These are phyloP conservation scores for Hemichromis elongatus DNA, from an alignment of 2,113 vertebrate genomes.

Conservation along the genomic window DNA sequence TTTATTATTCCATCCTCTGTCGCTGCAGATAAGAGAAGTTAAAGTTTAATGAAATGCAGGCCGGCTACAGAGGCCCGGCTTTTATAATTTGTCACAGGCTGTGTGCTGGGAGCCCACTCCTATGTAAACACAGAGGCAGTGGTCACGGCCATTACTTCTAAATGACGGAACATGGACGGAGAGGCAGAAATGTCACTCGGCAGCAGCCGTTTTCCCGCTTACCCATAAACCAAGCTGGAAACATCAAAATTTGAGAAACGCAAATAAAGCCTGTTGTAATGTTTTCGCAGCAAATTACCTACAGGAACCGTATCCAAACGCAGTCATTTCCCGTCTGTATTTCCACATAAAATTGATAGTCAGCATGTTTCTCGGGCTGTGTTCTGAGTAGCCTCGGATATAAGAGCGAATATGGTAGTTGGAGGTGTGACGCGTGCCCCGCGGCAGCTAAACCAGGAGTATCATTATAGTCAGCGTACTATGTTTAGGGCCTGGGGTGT, in stretches of 20 bases:
- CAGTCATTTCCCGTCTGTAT: constrained; percentile 51
- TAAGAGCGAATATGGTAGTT: constrained; percentile 9
- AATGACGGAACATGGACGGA: constrained; percentile 66
- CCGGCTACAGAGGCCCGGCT: constrained; percentile 69
- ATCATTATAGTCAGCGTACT: not conserved
- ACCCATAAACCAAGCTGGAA: constrained; percentile 42
- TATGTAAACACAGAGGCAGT: constrained; percentile 73
- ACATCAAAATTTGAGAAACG: constrained; percentile 43
- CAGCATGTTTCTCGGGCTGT: constrained; percentile 31
- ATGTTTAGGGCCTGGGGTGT: constrained; percentile 3
- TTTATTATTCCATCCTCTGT: constrained; percentile 76
- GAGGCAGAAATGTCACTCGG: constrained; percentile 59
- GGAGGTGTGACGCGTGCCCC: constrained; percentile 15
- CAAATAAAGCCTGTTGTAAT: constrained; percentile 39
- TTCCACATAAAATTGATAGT: constrained; percentile 55
- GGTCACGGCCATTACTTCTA: constrained; percentile 76
- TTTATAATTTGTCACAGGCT: constrained; percentile 78
- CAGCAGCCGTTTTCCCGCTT: constrained; percentile 53
- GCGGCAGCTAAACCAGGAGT: not conserved
- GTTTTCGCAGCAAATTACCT: constrained; percentile 50
- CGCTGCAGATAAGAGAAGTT: constrained; percentile 71
- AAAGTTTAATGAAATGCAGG: constrained; percentile 78
- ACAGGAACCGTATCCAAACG: constrained; percentile 43
- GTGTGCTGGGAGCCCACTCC: constrained; percentile 70
- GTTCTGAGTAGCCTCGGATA: not conserved